phyloP scores from a whole-genome alignment of 2,888 invertebrate species.

The Acronicta leporina region DNA sequence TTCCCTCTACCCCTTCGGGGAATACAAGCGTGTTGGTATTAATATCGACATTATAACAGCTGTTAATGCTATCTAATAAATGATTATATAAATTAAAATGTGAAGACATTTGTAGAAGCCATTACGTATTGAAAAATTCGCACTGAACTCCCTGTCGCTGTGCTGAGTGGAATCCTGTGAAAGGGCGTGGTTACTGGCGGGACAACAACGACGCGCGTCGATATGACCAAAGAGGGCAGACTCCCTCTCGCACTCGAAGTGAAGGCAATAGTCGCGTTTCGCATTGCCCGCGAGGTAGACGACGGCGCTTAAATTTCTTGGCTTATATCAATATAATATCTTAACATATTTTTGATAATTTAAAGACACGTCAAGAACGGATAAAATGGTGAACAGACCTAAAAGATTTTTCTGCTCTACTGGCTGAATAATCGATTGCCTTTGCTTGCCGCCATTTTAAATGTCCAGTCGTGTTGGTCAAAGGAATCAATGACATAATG shows the following conservation, averaged over 20 bases:
- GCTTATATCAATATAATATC: background rate
- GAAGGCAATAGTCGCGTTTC: conserved; percentile 14
- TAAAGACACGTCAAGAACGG: no score
- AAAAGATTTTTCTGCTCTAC: no score
- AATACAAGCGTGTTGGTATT: no score
- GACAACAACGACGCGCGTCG: conserved; percentile 36
- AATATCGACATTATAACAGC: no score
- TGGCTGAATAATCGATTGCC: background rate
- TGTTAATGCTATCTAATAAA: no score
- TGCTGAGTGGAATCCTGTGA: background rate
- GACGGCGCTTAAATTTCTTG: conserved; percentile 8
- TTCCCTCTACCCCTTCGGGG: no score
- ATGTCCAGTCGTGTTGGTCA: background rate
- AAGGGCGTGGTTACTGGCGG: conserved; percentile 13
- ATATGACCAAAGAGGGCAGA: conserved; percentile 39
- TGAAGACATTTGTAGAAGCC: no score
- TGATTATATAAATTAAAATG: no score
- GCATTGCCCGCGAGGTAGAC: conserved; percentile 2
- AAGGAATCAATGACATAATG: conserved; percentile 12
- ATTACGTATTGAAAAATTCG: no score
- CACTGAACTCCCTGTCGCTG: no score
- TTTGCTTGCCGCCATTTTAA: background rate
- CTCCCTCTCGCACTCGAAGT: conserved; percentile 24
- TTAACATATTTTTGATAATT: background rate
- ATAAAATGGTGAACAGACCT: no score